phyloP scores from a whole-genome alignment of 2,888 invertebrate species.

The Tetanocera ferruginea region DNA sequence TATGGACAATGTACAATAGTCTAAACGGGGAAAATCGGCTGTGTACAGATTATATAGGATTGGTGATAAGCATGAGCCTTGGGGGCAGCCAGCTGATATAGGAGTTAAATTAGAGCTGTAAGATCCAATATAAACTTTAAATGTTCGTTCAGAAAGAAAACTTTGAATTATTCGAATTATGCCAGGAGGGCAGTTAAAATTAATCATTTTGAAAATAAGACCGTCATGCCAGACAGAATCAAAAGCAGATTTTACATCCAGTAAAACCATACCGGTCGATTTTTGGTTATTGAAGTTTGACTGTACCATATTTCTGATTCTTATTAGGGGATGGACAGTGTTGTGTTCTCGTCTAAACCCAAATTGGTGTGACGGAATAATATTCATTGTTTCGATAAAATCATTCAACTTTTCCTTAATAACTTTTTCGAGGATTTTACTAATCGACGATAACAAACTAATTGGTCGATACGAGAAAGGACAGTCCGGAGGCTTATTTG shows the following conservation, averaged over 20 bases:
- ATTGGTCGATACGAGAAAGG: not conserved
- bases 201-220: conserved; percentile 42
- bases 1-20: not conserved
- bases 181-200: conserved; percentile 43
- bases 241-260: conserved; percentile 61
- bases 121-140: conserved; percentile 28
- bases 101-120: too few species aligned
- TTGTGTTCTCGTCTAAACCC: conserved; percentile 52
- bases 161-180: conserved; percentile 48
- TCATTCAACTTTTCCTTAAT: conserved; percentile 38
- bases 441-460: conserved; percentile 36
- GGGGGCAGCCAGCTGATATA: not conserved
- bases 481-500: not conserved
- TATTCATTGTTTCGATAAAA: conserved; percentile 34
- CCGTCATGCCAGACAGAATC: conserved; percentile 60
- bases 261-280: conserved; percentile 52
- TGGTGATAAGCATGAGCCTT: conserved; percentile 2
- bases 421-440: conserved; percentile 43
- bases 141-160: conserved; percentile 20
- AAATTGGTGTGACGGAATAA: conserved; percentile 36
- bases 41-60: not conserved
- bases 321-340: conserved; percentile 54
- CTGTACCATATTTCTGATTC: conserved; percentile 51
- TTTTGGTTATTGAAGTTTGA: conserved; percentile 51
- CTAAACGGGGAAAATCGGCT: not conserved